phyloP scores from a whole-genome alignment of 2,797 vertebrate species.

The Muscicapa striata region DNA sequence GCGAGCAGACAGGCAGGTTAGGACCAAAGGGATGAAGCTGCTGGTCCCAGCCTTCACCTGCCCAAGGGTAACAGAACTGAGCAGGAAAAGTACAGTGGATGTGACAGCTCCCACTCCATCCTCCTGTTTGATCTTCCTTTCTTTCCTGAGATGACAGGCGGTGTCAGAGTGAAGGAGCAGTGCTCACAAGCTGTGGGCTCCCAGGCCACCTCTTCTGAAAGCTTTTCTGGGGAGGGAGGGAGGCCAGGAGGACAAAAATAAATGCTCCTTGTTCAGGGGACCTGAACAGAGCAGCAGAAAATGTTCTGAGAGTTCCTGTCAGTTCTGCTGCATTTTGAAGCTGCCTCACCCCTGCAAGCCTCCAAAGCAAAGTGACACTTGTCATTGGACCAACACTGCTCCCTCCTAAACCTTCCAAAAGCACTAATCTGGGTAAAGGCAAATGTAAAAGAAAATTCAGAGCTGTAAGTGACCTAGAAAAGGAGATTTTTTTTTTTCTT shows the following conservation, averaged over 20 bases:
- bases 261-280: background rate
- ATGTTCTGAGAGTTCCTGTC: conserved; percentile 10
- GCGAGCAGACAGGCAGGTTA: background rate
- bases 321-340: conserved; percentile 5
- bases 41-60: conserved; percentile 6
- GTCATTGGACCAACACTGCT: background rate
- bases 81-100: background rate
- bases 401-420: background rate
- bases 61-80: background rate
- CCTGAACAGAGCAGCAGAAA: background rate
- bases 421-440: background rate
- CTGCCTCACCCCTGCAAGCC: background rate
- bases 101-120: conserved; percentile 32
- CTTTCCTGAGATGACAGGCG: background rate
- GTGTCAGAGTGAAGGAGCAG: background rate
- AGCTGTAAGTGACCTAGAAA: conserved; percentile 55
- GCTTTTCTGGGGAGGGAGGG: background rate
- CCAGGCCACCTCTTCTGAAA: background rate
- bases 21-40: background rate
- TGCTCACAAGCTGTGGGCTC: background rate
- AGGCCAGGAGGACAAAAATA: background rate
- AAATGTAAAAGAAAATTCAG: background rate
- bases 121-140: background rate
- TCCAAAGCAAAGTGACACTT: conserved; percentile 26
- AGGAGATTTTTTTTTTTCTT: background rate